These are phyloP conservation scores for Sceloporus undulatus DNA, from an alignment of 2,113 vertebrate species.

Conservation along the genomic window DNA sequence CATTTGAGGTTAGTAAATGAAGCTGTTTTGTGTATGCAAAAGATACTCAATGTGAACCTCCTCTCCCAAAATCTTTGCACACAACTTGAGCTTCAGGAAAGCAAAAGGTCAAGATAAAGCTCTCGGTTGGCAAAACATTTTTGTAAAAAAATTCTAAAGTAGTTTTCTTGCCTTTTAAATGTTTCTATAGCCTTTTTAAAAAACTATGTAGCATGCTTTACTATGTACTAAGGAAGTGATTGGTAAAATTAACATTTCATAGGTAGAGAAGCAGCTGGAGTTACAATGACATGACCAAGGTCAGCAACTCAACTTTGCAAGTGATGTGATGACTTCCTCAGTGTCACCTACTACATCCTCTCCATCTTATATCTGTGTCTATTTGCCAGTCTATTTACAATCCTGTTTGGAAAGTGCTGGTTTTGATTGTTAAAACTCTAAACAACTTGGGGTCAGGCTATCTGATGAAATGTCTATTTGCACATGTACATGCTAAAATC, in stretches of 20 bases:
- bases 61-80: not conserved
- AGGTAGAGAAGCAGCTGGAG: no score
- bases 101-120: not conserved
- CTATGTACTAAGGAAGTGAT: not conserved
- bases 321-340: not conserved
- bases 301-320: not conserved
- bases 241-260: no score
- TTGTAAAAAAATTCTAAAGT: not conserved
- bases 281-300: not conserved
- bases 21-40: conserved; percentile 39
- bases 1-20: conserved; percentile 62
- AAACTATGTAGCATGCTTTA: not conserved
- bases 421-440: not conserved
- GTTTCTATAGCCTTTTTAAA: not conserved
- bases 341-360: not conserved
- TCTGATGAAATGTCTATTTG: not conserved
- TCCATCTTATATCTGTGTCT: not conserved
- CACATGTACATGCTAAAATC: not conserved
- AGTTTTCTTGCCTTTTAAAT: not conserved
- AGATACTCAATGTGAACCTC: conserved; percentile 20
- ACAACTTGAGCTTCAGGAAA: not conserved
- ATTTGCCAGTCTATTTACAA: not conserved
- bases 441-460: not conserved
- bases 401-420: not conserved
- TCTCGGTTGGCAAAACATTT: not conserved